These are phyloP conservation scores for Dipodomys merriami DNA, from an alignment of 2,113 vertebrate genomes.

Conservation along the genomic window DNA sequence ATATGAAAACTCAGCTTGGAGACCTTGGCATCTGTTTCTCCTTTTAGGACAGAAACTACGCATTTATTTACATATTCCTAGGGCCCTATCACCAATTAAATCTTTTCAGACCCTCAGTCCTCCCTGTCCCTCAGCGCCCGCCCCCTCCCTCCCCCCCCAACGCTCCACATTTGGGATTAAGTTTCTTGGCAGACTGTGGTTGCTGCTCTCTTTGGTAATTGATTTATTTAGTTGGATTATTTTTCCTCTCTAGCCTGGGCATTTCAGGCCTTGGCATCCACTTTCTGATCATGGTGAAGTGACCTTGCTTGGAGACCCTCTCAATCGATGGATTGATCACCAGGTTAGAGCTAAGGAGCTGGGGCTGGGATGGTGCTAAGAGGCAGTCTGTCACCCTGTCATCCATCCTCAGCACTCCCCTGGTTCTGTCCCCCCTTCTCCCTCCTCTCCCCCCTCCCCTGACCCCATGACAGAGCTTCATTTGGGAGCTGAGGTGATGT, in stretches of 20 bases:
- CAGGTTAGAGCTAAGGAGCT: neutral
- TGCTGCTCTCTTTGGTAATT: slow-evolving; percentile 85
- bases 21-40: slow-evolving; percentile 88
- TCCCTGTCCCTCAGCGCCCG: slow-evolving; percentile 49
- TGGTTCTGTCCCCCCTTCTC: neutral
- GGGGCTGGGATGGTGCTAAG: neutral
- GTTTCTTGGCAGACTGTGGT: slow-evolving; percentile 86
- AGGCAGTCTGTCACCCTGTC: slow-evolving; percentile 50
- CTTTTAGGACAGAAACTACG: slow-evolving; percentile 86
- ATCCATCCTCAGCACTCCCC: neutral
- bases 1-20: slow-evolving; percentile 83
- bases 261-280: slow-evolving; percentile 78
- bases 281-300: slow-evolving; percentile 82
- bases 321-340: neutral
- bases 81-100: slow-evolving; percentile 88
- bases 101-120: slow-evolving; percentile 84
- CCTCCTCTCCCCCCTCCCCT: neutral
- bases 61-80: slow-evolving; percentile 89
- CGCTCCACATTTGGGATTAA: slow-evolving; percentile 83
- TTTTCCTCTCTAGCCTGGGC: slow-evolving; percentile 83
- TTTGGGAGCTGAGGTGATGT: slow-evolving; percentile 72
- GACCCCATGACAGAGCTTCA: slow-evolving; percentile 56
- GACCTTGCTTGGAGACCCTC: slow-evolving; percentile 52
- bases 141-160: neutral
- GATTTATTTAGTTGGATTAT: slow-evolving; percentile 87